Percentiles rank a stretch among this genome's conserved stretches.
These are phyloP conservation scores for Drosophila erecta DNA, from an alignment of 1,140 invertebrate genomes.

Conservation along the genomic window DNA sequence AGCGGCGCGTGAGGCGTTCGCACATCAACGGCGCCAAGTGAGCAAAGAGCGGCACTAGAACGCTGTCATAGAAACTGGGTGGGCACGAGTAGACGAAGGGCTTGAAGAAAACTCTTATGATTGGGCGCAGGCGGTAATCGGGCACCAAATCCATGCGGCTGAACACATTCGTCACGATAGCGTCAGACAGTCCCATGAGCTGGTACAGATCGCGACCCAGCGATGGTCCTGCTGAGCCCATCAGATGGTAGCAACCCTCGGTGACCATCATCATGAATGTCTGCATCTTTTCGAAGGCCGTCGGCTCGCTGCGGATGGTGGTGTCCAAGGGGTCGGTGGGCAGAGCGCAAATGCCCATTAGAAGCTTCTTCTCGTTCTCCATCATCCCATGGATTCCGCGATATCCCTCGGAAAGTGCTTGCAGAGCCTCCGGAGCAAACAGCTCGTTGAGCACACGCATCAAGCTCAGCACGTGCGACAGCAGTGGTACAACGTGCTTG, in stretches of 20 bases:
- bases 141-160: conserved; percentile 91
- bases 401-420: conserved; percentile 88
- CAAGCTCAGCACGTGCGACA: conserved; percentile 91
- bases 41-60: conserved; percentile 91
- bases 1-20: conserved; percentile 90
- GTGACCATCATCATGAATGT: conserved; percentile 89
- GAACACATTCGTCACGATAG: conserved; percentile 88
- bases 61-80: conserved; percentile 89
- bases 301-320: conserved; percentile 85
- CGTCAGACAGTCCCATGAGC: conserved; percentile 87
- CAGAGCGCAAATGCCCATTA: conserved; percentile 87
- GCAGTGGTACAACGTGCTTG: conserved; percentile 90
- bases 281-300: conserved; percentile 92
- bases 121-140: conserved; percentile 92
- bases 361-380: conserved; percentile 89
- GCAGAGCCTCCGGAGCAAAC: conserved; percentile 89
- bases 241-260: conserved; percentile 91
- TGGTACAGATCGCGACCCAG: conserved; percentile 93
- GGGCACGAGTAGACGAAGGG: conserved; percentile 94
- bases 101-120: conserved; percentile 93
- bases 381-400: conserved; percentile 89
- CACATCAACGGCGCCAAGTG: conserved; percentile 92
- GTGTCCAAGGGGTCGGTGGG: conserved; percentile 85
- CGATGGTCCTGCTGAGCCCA: conserved; percentile 91
- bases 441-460: conserved; percentile 92